These are phyloP conservation scores for Sitophilus oryzae DNA, from an alignment of 1,140 invertebrate genomes.

Conservation along the genomic window DNA sequence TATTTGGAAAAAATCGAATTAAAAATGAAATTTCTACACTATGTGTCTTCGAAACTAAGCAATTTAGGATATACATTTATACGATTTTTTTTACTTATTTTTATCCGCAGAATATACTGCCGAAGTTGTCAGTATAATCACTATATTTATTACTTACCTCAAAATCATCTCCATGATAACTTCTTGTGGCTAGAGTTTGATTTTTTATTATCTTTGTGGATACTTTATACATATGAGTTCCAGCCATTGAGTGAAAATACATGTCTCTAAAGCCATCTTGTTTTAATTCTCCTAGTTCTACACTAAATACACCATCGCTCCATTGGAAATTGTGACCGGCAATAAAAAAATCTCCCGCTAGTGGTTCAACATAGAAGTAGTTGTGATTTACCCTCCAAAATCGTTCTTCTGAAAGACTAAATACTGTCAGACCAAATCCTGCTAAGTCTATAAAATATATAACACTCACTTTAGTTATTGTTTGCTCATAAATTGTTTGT, in stretches of 20 bases:
- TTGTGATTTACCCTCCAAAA: slow-evolving; percentile 68
- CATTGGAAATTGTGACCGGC: slow-evolving; percentile 60
- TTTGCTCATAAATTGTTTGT: too few species aligned
- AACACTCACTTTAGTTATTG: too few species aligned
- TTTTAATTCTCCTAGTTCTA: slow-evolving; percentile 53
- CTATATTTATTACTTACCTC: slow-evolving; percentile 32
- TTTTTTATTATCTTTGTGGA: slow-evolving; percentile 60
- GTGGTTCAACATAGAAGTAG: slow-evolving; percentile 66
- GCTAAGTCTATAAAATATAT: slow-evolving; percentile 43
- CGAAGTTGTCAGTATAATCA: too few species aligned
- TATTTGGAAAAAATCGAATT: too few species aligned
- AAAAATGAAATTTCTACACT: too few species aligned
- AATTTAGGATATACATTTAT: too few species aligned
- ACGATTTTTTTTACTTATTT: too few species aligned
- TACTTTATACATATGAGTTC: slow-evolving; percentile 58
- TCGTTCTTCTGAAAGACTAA: slow-evolving; percentile 53
- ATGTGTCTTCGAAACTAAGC: too few species aligned
- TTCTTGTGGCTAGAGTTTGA: slow-evolving; percentile 49
- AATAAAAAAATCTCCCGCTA: slow-evolving; percentile 61
- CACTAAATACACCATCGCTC: slow-evolving; percentile 67
- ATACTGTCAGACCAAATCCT: slow-evolving; percentile 63
- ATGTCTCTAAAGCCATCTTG: slow-evolving; percentile 51
- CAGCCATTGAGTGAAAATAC: slow-evolving; percentile 67
- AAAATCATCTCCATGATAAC: slow-evolving; percentile 53
- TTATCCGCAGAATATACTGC: too few species aligned